phyloP scores from a whole-genome alignment of 2,888 invertebrate species.

The Acanthococcus lagerstroemiae region DNA sequence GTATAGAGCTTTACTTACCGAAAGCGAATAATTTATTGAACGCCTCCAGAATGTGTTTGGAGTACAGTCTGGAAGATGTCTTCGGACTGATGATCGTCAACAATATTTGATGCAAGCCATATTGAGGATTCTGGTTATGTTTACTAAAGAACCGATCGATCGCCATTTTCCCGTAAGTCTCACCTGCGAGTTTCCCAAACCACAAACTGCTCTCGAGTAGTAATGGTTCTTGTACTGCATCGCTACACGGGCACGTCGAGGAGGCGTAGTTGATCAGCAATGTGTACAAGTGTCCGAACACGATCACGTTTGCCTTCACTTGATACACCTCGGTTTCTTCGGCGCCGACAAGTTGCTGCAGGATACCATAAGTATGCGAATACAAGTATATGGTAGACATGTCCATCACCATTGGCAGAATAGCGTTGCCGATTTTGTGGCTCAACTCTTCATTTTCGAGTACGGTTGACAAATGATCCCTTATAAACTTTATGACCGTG shows the following conservation, averaged over 20 bases:
- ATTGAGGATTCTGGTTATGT: slow-evolving; percentile 48
- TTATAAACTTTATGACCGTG: slow-evolving; percentile 54
- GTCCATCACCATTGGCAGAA: slow-evolving; percentile 68
- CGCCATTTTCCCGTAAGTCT: slow-evolving; percentile 68
- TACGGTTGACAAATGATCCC: slow-evolving; percentile 48
- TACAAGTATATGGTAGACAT: slow-evolving; percentile 63
- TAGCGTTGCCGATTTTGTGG: slow-evolving; percentile 55
- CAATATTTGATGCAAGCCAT: slow-evolving; percentile 65
- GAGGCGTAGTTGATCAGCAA: slow-evolving; percentile 54
- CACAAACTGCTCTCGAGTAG: slow-evolving; percentile 54
- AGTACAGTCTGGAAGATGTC: slow-evolving; percentile 52
- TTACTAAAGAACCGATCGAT: slow-evolving; percentile 63
- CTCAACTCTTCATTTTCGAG: slow-evolving; percentile 52
- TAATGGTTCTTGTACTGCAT: slow-evolving; percentile 11
- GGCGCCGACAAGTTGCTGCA: slow-evolving; percentile 45
- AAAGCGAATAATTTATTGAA: slow-evolving; percentile 59
- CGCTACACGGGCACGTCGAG: slow-evolving; percentile 34
- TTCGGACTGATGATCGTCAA: slow-evolving; percentile 69
- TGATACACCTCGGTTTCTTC: slow-evolving; percentile 30
- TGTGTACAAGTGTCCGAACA: slow-evolving; percentile 57
- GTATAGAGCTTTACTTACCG: slow-evolving; percentile 1
- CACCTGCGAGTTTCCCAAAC: slow-evolving; percentile 76
- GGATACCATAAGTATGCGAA: slow-evolving; percentile 51
- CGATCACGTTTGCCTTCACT: slow-evolving; percentile 44
- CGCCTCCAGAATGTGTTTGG: slow-evolving; percentile 67